These are phyloP conservation scores for Dromius quadrimaculatus DNA, from an alignment of 2,888 invertebrate species.

Conservation along the genomic window DNA sequence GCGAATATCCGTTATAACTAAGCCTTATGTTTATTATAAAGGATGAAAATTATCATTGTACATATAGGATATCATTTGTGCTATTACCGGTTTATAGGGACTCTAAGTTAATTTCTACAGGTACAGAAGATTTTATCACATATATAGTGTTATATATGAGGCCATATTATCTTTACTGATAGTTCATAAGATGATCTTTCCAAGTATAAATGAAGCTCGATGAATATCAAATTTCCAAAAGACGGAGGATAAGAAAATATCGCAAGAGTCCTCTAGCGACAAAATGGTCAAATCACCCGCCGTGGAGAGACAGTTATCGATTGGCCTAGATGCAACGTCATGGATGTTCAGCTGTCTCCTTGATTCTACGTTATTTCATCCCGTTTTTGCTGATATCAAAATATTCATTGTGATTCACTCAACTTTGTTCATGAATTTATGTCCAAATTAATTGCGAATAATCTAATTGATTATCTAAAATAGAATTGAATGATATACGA, in stretches of 20 bases:
- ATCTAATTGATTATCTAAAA: slow-evolving; percentile 26
- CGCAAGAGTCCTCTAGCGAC: slow-evolving; percentile 13
- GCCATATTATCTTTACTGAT: not conserved
- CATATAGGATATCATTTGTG: no score
- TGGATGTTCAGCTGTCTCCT: slow-evolving; percentile 58
- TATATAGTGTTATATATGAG: slow-evolving; percentile 25
- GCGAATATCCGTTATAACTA: no score
- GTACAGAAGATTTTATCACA: no score
- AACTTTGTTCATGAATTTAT: not conserved
- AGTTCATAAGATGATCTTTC: not conserved
- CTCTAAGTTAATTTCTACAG: no score
- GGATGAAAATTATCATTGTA: no score
- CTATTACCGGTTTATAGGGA: no score
- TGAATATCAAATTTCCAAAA: slow-evolving; percentile 14
- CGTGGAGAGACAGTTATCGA: slow-evolving; percentile 69
- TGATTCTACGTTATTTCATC: not conserved
- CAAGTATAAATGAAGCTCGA: slow-evolving; percentile 8
- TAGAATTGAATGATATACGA: slow-evolving; percentile 17
- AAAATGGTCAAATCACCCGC: slow-evolving; percentile 49
- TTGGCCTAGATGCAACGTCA: slow-evolving; percentile 75
- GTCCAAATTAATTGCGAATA: not conserved
- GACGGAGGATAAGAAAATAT: not conserved
- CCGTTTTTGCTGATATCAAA: not conserved
- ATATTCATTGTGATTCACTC: no score
- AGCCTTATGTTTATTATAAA: no score